Percentiles rank a stretch among this genome's conserved stretches.
Conservation (phyloP, 2,113 vertebrate species). For the Martes martes region DNA sequence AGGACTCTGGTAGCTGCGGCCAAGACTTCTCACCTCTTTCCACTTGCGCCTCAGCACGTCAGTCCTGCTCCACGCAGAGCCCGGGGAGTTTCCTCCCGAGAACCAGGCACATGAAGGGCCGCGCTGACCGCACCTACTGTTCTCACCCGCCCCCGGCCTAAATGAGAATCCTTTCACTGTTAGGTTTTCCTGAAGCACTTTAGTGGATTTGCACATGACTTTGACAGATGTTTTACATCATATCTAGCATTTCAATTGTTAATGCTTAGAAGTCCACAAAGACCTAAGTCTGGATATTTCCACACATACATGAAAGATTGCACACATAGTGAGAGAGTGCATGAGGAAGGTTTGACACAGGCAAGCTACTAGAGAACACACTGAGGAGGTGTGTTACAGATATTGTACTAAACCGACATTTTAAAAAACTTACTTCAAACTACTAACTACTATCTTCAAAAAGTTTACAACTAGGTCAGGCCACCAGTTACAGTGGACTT, state of each 20-base stretch:
- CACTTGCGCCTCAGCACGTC: not conserved
- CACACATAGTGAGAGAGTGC: not conserved
- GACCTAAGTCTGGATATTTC: not conserved
- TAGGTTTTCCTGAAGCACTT: not conserved
- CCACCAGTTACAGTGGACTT: not conserved
- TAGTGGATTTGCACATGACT: not conserved
- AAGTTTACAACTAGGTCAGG: not conserved
- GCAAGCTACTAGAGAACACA: not conserved
- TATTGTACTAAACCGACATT: not conserved
- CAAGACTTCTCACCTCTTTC: rapidly evolving
- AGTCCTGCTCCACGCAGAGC: too few species aligned
- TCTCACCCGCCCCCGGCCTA: not conserved
- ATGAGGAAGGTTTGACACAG: not conserved
- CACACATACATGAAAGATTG: not conserved
- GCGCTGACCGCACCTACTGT: too few species aligned
- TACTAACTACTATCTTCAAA: not conserved
- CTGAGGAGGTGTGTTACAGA: not conserved
- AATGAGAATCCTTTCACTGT: not conserved
- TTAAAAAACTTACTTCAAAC: not conserved
- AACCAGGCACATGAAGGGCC: not conserved
- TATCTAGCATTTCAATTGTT: not conserved
- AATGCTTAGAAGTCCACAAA: not conserved
- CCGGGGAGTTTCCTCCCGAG: not conserved
- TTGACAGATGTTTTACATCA: not conserved
- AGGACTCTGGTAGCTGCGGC: rapidly evolving